Conservation (phyloP, 23 tunicate genomes). For the Trididemnum miniatum region DNA sequence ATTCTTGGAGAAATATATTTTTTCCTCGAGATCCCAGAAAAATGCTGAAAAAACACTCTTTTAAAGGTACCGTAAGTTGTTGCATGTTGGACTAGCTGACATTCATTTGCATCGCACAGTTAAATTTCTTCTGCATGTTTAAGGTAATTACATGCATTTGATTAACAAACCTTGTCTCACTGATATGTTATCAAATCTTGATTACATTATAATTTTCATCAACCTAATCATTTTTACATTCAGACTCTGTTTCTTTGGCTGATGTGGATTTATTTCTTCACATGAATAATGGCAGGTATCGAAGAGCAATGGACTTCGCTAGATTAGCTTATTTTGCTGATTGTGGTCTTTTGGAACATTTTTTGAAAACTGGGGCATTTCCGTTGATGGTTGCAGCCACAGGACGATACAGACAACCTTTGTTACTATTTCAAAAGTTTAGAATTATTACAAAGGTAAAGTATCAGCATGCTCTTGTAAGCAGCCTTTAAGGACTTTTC, state of each 20-base stretch:
- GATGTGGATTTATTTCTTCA: constrained; percentile 61
- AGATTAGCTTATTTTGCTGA: constrained; percentile 29
- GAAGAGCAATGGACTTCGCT: constrained; percentile 59
- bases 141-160: too few relatives aligned
- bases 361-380: not conserved
- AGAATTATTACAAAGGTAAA: constrained; percentile 55
- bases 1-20: not conserved
- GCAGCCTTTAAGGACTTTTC: too few relatives aligned
- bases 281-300: constrained; percentile 78
- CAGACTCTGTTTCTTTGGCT: constrained; percentile 53
- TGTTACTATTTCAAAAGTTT: constrained; percentile 52
- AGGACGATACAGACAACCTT: constrained; percentile 51
- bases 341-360: constrained; percentile 27
- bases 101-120: too few relatives aligned
- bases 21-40: not conserved
- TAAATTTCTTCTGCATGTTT: too few relatives aligned
- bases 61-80: not conserved
- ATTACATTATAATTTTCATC: too few relatives aligned
- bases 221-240: too few relatives aligned
- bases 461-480: too few relatives aligned
- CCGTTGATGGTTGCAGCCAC: constrained; percentile 42
- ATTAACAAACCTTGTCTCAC: too few relatives aligned
- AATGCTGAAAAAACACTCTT: not conserved
- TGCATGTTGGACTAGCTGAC: too few relatives aligned
- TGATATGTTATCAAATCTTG: too few relatives aligned